phyloP scores from a whole-genome alignment of 2,797 vertebrate genomes.

The Bryconaethiops microstoma region DNA sequence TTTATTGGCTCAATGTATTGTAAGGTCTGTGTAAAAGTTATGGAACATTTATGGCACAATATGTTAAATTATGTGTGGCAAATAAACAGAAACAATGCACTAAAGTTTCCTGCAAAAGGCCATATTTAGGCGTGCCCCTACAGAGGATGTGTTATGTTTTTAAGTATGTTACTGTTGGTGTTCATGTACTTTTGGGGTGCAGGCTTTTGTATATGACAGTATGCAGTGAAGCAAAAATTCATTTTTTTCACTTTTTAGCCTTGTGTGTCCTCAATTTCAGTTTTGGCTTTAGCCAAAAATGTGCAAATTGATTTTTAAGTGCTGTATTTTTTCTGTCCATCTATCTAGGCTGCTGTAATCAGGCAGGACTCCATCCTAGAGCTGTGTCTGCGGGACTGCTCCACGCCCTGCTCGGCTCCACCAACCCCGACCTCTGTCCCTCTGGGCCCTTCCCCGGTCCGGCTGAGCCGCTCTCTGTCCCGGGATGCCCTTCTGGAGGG shows the following conservation, averaged over 20 bases:
- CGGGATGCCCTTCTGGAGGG: conserved; percentile 73
- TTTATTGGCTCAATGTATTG: no score
- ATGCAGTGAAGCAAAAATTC: no score
- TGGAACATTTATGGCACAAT: no score
- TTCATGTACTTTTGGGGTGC: no score
- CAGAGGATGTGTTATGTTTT: no score
- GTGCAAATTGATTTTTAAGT: background rate
- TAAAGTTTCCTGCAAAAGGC: no score
- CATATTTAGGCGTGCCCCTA: no score
- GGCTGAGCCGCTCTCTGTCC: conserved; percentile 76
- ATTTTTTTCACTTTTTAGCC: background rate
- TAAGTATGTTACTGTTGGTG: no score
- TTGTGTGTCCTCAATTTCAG: background rate
- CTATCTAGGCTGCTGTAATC: conserved; percentile 81
- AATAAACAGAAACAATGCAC: no score
- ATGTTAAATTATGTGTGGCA: no score
- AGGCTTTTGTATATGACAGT: no score
- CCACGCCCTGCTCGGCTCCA: conserved; percentile 28
- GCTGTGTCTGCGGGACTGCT: conserved; percentile 64
- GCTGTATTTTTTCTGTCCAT: background rate
- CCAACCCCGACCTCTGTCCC: conserved; percentile 41
- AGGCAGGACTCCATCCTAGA: conserved; percentile 86
- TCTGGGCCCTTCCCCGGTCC: conserved; percentile 42
- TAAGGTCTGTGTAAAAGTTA: no score
- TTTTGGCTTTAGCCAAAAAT: background rate